Base-by-base conservation (phyloP, 2,888 invertebrate species). In the Syritta pipiens region DNA sequence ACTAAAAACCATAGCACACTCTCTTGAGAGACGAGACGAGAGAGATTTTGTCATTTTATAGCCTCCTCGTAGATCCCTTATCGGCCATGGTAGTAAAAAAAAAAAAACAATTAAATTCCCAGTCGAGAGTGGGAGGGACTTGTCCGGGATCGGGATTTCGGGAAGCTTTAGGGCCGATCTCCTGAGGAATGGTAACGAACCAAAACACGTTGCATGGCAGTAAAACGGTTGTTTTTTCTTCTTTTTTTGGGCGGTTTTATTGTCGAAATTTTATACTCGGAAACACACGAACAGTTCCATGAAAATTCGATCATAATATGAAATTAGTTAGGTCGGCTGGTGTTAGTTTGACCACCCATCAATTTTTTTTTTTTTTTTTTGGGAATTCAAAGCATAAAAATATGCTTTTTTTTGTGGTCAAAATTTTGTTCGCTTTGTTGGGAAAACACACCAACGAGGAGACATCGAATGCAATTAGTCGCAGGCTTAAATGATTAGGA, bases 261-360 rank as follows among this genome's bases (percentile, higher is more conserved):
- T 72, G 53, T 32, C 59, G 65, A 72, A 77, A 74, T 68, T 74
- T 62, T 79, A 74, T 74, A 46, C 67, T 35, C 40, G 55, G 55
- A 44, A 28, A 51, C 20, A 30, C 9, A 40, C 20, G 53, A 77
- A 60, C 71, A 76, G 57, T 57, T 44, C 42, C 62, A 57, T 69
- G 44, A 62, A 75, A 46, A 19, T 76, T 75, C 55, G 49, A 62
- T 62, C 49, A 40, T 63, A 49, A 69, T 28, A 57, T 57, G 49
- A 68, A 75, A 62, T 57, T 63, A 55, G 49, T 49, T 57, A 10
- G 26, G 28, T 62, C 14, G n/a, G 37, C 37, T 77, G 65, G 72
- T 77, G 59, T 77, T 46, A 28, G 55, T 53, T 67, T 77, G 77
- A 60, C 77, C 77, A 77, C 77, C 77, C 77, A 77, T 71, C 59